Evolutionary conservation across 2,888 invertebrate genomes (phyloP).

Genomic region (Strigamia maritima): DNA sequence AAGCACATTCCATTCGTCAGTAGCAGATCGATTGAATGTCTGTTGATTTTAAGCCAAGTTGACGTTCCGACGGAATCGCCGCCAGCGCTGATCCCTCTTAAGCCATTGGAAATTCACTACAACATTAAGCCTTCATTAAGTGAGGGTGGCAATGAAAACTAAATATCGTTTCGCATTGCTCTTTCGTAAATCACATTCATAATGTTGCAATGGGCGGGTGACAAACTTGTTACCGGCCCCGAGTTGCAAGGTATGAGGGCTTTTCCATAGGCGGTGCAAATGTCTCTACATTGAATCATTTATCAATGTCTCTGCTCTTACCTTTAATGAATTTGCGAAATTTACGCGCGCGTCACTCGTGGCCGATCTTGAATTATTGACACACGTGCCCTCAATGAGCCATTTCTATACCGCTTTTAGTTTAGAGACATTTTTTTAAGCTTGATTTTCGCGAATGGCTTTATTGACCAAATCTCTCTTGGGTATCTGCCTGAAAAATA

Average conservation of each 20-base stretch:
- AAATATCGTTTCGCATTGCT: not conserved
- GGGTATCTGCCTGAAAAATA: not conserved
- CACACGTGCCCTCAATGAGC: not conserved
- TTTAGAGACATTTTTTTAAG: too few species aligned
- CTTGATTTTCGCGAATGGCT: not conserved
- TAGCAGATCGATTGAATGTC: conserved; percentile 20
- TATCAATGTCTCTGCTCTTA: conserved; percentile 8
- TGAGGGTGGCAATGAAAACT: not conserved
- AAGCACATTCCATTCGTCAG: conserved; percentile 31
- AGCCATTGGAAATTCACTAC: conserved; percentile 18
- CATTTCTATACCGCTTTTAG: not conserved
- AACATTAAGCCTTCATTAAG: conserved; percentile 31
- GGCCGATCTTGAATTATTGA: conserved; percentile 14
- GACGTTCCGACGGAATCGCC: conserved; percentile 21
- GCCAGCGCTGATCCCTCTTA: conserved; percentile 24
- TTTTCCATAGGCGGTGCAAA: conserved; percentile 15
- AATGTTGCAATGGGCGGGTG: not conserved
- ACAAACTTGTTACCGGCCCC: not conserved
- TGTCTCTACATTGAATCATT: not conserved
- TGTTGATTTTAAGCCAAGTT: conserved; percentile 34
- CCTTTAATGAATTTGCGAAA: conserved; percentile 20
- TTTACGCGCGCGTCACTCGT: not conserved
- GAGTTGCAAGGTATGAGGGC: not conserved
- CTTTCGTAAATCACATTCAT: conserved; percentile 27
- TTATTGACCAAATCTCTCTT: conserved; percentile 5